phyloP scores from a whole-genome alignment of 2,113 vertebrate species.

The Malurus alboscapulatus region DNA sequence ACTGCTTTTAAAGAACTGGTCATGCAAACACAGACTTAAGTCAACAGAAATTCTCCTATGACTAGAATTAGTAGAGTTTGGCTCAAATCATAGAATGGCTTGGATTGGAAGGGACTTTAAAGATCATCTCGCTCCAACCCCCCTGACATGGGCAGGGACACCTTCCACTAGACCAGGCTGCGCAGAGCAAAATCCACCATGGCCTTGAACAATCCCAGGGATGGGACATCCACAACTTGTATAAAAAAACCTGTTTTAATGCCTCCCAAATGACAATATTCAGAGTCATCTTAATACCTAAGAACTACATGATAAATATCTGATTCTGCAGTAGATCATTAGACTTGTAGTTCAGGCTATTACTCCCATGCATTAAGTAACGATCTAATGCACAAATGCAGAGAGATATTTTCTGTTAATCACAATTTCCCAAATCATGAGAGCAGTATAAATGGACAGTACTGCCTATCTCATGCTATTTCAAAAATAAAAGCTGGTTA shows the following conservation, averaged over 20 bases:
- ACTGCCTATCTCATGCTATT: background rate
- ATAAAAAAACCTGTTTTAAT: background rate
- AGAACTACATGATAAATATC: background rate
- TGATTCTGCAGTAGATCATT: background rate
- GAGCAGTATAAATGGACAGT: background rate
- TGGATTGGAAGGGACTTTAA: fast-evolving
- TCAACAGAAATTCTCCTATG: background rate
- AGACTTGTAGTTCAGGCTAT: background rate
- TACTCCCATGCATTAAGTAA: background rate
- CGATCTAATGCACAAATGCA: background rate
- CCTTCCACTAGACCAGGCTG: too few relatives aligned
- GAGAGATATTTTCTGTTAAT: background rate
- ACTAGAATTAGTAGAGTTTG: background rate
- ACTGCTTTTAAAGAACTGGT: background rate
- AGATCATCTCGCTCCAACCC: background rate
- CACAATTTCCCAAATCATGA: background rate
- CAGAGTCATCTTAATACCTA: background rate
- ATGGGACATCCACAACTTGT: background rate
- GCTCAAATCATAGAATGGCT: background rate
- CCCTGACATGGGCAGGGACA: background rate
- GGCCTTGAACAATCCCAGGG: background rate
- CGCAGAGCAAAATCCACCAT: background rate
- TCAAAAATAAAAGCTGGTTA: background rate
- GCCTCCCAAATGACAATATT: background rate
- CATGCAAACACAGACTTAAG: background rate